Evolutionary conservation across 2,113 vertebrate genomes (phyloP), one percentile per base, ranked within the genome.

Genomic region (Loxodonta africana): DNA sequence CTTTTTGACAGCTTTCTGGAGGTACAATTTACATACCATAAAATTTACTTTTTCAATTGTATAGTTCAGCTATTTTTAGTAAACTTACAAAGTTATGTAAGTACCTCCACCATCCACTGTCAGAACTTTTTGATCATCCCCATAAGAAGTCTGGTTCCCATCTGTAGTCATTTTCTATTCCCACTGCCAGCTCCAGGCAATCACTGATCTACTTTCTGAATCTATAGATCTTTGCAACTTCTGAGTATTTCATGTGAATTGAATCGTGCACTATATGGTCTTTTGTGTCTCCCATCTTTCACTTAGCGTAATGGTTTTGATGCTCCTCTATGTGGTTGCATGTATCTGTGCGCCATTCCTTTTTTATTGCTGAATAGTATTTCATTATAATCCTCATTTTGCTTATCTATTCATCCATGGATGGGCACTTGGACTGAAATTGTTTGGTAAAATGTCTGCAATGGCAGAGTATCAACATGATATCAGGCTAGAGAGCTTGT

Each of bases 311-410:
- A 26, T 63, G 44, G 57, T 63, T 88, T 74, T 62, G 48, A 92
- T 26, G 3, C 9, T 57, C 1, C 1, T 30, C 9, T n/a, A 7
- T 30, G n/a, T 12, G 48, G 4, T 5, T 25, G 2, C 21, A 33
- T 0, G 0, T 44, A 8, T 85, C 65, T 44, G 8, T 9, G 23
- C 1, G 7, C 10, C 7, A 20, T 62, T 21, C 7, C 17, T 51
- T 86, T 71, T 46, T 73, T 57, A 77, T 48, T 81, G 73, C 17
- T 0, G 5, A 17, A 37, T 30, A 62, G 1, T 8, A 60, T 84
- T 65, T 37, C 15, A 12, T 30, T 26, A 1, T 15, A 78, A 74
- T 17, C 26, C 15, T 8, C 17, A 48, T 53, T 65, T 30, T 17
- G 28, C 83, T 90, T 74, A 48, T 69, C 33, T 21, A 8, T 21